Conservation (phyloP, 2,797 vertebrate species). For the Platalea minor region DNA sequence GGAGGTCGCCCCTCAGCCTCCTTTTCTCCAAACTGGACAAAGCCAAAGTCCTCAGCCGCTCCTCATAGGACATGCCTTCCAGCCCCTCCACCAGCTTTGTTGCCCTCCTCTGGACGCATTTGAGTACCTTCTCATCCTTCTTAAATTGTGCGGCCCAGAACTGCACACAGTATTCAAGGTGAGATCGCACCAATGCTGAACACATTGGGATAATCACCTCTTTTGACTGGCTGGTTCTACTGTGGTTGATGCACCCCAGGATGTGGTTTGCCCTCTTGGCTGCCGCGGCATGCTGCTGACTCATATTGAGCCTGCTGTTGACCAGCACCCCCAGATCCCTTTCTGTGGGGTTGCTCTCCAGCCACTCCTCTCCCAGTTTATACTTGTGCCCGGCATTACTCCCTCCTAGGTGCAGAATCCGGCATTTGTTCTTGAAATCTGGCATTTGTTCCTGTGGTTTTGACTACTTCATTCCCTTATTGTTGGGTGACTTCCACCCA, state of each 20-base stretch:
- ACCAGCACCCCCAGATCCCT: not conserved
- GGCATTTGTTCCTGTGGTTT: not conserved
- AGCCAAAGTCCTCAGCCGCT: not conserved
- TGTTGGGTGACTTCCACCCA: conserved; percentile 10
- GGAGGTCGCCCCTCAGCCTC: not conserved
- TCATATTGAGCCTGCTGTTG: not conserved
- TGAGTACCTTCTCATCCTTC: not conserved
- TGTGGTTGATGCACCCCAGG: not conserved
- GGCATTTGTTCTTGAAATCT: not conserved
- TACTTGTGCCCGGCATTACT: too few species aligned
- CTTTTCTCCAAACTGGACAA: not conserved
- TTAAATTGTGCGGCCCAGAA: not conserved
- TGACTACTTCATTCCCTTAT: conserved; percentile 30
- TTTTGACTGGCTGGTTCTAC: not conserved
- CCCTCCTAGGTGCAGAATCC: not conserved
- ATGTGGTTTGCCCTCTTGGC: not conserved
- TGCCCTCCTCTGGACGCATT: not conserved
- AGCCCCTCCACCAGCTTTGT: not conserved
- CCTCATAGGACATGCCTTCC: not conserved
- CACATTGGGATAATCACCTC: too few species aligned
- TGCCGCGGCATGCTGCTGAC: not conserved
- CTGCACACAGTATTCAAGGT: not conserved
- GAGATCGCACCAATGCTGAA: not conserved
- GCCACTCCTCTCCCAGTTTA: not conserved
- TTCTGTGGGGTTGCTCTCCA: not conserved